Evolutionary conservation across 2,888 invertebrate species (phyloP), one percentile per base, ranked within the genome.

Genomic region (Pecten maximus): DNA sequence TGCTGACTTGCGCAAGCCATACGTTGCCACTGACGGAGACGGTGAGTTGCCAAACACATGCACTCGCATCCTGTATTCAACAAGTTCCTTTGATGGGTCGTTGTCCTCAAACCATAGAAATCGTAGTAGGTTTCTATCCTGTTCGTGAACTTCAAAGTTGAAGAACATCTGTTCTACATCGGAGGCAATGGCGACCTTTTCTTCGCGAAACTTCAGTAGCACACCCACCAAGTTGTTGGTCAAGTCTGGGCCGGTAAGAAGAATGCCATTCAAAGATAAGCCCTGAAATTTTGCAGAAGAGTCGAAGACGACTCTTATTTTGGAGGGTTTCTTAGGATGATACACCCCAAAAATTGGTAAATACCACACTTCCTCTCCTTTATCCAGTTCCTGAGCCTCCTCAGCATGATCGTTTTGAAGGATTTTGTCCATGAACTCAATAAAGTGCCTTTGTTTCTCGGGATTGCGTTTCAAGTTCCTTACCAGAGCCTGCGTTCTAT

Each of bases 11-110:
- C 86, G 74, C 28, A 89, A 40, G 12, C 86, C 54, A 74, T n/a
- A 86, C 0, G 35, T 89, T 15, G 86, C 74, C 15, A 89, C 89
- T 4, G 89, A 3, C 40, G 89, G 89, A 40, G 89, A 89, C 2
- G 89, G 86, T 39, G 89, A 40, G 40, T 89, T 89, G 6, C 89
- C 89, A 60, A 89, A 89, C 8, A 89, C 89, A 89, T 89, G 89
- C 12, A 89, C 89, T 40, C 50, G 48, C 89, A 89, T 89, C 2
- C 86, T 40, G 54, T n/a, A 89, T n/a, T 74, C 89, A 1, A 40
- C 44, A 3, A 89, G 86, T 15, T 28, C 39, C 86, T 54, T 86
- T 6, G 28, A 23, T 40, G 86, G 74, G n/a, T 86, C 44, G 54
- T 86, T 89, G n/a, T 89, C 86, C 44, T 86, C 15, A 86, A 86